Conservation (phyloP, 1,140 invertebrate species). For the Ctenoplectra terminalis region DNA sequence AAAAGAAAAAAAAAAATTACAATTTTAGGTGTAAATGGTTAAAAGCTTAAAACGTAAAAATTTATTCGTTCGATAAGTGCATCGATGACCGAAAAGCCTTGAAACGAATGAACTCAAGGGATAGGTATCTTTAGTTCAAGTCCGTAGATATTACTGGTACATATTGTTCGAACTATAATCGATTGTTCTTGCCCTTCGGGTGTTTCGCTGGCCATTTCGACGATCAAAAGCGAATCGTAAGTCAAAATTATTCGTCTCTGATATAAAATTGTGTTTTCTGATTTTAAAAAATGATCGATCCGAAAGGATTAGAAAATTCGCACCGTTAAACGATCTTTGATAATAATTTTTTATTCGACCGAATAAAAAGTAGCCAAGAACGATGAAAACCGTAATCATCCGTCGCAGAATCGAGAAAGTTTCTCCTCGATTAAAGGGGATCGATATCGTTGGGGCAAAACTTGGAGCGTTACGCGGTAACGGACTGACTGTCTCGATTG, state of each 20-base stretch:
- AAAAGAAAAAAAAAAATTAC: no score
- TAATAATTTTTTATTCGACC: background rate
- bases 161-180: constrained; percentile 3
- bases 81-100: background rate
- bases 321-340: background rate
- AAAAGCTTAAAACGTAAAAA: no score
- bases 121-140: background rate
- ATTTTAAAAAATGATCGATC: background rate
- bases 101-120: background rate
- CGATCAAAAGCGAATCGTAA: background rate
- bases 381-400: background rate
- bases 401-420: background rate
- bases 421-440: constrained; percentile 34
- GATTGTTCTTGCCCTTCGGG: no score
- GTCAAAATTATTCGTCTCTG: background rate
- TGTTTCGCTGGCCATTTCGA: background rate
- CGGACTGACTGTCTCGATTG: constrained; percentile 29
- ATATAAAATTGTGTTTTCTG: no score
- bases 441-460: constrained; percentile 55
- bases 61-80: no score
- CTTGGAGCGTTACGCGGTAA: constrained; percentile 14
- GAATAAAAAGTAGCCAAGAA: background rate
- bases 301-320: no score
- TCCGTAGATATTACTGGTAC: constrained; percentile 32
- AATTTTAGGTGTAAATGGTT: no score